Evolutionary conservation across 2,797 vertebrate species (phyloP).

Genomic region (Pantherophis alleghaniensis): DNA sequence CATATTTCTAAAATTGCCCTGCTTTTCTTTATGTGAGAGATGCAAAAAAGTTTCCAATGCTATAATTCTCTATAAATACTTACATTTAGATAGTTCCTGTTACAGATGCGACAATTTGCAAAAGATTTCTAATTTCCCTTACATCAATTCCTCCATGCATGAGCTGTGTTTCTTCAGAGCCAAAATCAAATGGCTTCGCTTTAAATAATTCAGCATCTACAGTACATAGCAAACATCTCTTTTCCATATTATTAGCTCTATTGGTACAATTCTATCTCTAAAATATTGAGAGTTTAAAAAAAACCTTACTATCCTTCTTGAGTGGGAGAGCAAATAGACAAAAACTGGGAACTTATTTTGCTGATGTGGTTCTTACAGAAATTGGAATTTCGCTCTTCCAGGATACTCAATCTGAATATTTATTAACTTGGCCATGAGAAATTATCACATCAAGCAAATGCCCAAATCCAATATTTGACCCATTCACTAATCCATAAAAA

Average conservation of each 20-base stretch:
- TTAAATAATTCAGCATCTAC: neutral
- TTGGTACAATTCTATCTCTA: neutral
- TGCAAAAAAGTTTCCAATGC: neutral
- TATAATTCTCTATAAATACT: neutral
- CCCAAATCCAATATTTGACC: neutral
- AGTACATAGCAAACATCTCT: neutral
- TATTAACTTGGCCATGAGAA: neutral
- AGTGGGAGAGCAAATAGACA: neutral
- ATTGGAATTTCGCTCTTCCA: neutral
- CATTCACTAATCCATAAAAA: neutral
- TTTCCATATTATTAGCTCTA: neutral
- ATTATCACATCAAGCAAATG: neutral
- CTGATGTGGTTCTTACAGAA: neutral
- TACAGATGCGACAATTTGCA: neutral
- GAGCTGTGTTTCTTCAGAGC: neutral
- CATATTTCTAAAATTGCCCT: conserved; percentile 2
- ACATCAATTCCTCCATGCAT: neutral
- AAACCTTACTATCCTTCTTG: neutral
- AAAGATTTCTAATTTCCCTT: conserved; percentile 3
- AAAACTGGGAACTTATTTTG: neutral
- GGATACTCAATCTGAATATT: neutral
- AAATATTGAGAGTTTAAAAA: neutral
- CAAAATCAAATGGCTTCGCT: conserved; percentile 2
- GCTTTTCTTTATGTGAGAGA: conserved; percentile 3
- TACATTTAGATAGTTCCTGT: neutral